A percentile compares a stretch with the other conserved stretches of the same genome.
Evolutionary conservation across 1,140 invertebrate species (phyloP).

Genomic region (Cardiocondyla obscurior): DNA sequence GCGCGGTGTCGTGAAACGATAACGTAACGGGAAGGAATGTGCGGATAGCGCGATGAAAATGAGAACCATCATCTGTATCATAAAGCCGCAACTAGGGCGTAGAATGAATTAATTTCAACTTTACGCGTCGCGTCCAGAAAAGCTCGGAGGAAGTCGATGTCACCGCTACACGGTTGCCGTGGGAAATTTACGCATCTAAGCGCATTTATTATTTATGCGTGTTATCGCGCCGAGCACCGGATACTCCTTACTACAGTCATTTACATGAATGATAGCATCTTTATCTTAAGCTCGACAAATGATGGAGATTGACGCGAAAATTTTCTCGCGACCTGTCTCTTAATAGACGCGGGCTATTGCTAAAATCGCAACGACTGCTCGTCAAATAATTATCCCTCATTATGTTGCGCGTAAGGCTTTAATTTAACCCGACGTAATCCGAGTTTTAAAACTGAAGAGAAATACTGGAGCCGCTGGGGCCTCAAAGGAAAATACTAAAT

Average conservation of each 20-base stretch:
- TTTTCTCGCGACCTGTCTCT: background rate
- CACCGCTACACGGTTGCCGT: background rate
- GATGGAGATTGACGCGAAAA: background rate
- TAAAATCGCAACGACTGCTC: background rate
- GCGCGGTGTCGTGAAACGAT: conserved; percentile 67
- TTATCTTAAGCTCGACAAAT: conserved; percentile 1
- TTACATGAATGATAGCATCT: conserved; percentile 7
- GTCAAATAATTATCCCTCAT: background rate
- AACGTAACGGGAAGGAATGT: conserved; percentile 72
- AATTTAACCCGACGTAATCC: background rate
- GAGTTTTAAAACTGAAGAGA: background rate
- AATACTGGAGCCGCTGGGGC: background rate
- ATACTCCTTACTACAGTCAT: conserved; percentile 35
- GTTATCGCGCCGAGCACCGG: conserved; percentile 37
- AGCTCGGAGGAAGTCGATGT: conserved; percentile 29
- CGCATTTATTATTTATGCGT: conserved; percentile 60
- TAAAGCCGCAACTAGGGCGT: conserved; percentile 67
- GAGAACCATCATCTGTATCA: conserved; percentile 64
- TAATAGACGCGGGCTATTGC: background rate
- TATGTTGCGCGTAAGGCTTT: background rate
- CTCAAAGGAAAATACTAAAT: background rate
- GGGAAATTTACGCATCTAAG: conserved; percentile 43
- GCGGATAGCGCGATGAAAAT: conserved; percentile 71
- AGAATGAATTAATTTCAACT: conserved; percentile 76
- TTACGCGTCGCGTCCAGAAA: conserved; percentile 54